Evolutionary conservation across 2,888 invertebrate genomes (phyloP).

Genomic region (Pyrgus malvae): DNA sequence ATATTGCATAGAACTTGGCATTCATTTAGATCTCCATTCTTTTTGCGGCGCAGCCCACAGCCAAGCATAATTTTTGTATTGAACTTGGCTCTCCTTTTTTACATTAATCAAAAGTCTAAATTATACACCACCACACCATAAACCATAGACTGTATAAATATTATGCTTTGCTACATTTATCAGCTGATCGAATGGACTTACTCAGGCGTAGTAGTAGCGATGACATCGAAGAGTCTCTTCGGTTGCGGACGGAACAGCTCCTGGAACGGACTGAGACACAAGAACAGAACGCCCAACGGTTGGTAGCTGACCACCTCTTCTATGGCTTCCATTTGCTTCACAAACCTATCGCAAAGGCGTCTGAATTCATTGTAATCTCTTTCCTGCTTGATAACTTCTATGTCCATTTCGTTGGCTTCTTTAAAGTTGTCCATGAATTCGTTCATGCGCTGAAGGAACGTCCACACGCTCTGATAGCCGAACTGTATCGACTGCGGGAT

Average conservation of each 20-base stretch:
- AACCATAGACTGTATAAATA: too few relatives aligned
- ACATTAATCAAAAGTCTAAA: too few relatives aligned
- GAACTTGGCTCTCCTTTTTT: too few relatives aligned
- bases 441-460: slow-evolving; percentile 85
- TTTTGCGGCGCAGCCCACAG: too few relatives aligned
- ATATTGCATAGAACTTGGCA: too few relatives aligned
- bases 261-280: slow-evolving; percentile 88
- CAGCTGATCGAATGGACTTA: too few relatives aligned
- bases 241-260: slow-evolving; percentile 87
- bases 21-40: too few relatives aligned
- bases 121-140: too few relatives aligned
- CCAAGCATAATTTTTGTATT: too few relatives aligned
- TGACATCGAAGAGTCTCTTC: slow-evolving; percentile 84
- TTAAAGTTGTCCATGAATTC: slow-evolving; percentile 85
- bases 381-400: slow-evolving; percentile 83
- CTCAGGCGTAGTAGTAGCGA: too few relatives aligned
- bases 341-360: slow-evolving; percentile 85
- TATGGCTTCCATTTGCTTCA: slow-evolving; percentile 85
- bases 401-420: slow-evolving; percentile 85
- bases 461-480: slow-evolving; percentile 84
- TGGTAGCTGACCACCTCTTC: slow-evolving; percentile 85
- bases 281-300: slow-evolving; percentile 87
- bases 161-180: too few relatives aligned
- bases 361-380: slow-evolving; percentile 85
- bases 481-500: slow-evolving; percentile 80